Percentiles rank a stretch among this genome's conserved stretches.
phyloP scores from a whole-genome alignment of 1,140 invertebrate species.

The Neotoxoptera formosana region DNA sequence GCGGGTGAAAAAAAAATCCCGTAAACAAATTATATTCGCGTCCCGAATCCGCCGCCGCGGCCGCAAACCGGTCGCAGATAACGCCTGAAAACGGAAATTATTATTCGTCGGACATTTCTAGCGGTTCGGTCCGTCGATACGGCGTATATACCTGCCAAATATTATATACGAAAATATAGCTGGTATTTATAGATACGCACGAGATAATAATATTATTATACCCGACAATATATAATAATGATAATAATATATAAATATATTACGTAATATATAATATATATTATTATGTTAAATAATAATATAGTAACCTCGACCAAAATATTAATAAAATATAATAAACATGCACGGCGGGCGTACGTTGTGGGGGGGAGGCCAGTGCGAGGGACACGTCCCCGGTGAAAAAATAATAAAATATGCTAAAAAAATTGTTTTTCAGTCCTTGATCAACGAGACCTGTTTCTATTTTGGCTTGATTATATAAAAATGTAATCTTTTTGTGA shows the following conservation, averaged over 20 bases:
- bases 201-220: background rate
- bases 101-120: background rate
- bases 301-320: background rate
- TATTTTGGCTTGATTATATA: no score
- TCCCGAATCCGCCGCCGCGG: background rate
- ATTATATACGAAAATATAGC: background rate
- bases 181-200: no score
- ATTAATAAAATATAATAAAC: background rate
- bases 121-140: background rate
- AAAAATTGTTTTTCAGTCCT: background rate
- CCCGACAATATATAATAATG: no score
- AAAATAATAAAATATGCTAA: background rate
- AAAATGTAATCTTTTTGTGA: no score
- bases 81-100: constrained; percentile 15
- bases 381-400: background rate
- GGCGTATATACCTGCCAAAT: background rate
- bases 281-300: background rate
- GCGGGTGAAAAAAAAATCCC: background rate
- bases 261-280: background rate
- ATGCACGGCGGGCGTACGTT: no score
- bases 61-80: background rate
- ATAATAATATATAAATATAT: background rate
- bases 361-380: no score
- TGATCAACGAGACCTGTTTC: no score
- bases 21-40: constrained; percentile 12